phyloP scores from a whole-genome alignment of 92 coral and sea anemone genomes.

The Bergia puertoricense region DNA sequence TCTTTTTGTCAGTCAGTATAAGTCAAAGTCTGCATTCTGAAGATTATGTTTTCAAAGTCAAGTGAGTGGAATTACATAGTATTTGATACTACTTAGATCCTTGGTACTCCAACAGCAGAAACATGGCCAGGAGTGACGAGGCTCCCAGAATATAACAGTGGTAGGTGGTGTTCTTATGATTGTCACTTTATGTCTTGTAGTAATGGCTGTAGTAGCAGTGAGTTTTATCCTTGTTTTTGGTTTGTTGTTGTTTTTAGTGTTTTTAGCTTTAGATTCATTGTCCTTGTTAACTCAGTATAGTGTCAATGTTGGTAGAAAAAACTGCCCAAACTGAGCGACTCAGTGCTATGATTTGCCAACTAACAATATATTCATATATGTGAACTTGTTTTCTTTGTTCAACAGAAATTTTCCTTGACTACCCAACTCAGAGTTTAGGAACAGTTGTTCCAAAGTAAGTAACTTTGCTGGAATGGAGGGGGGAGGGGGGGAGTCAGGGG shows the following conservation, averaged over 20 bases:
- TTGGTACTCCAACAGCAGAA: slow-evolving; percentile 89
- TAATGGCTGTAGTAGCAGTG: not conserved
- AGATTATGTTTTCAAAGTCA: not conserved
- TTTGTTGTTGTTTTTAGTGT: not conserved
- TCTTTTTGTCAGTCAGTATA: too few species aligned
- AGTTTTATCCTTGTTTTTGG: not conserved
- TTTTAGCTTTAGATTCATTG: not conserved
- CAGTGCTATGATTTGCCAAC: too few species aligned
- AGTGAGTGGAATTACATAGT: not conserved
- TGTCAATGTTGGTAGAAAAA: too few species aligned
- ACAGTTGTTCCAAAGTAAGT: slow-evolving; percentile 78
- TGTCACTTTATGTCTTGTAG: too few species aligned
- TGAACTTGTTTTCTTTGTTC: not conserved
- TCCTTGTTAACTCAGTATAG: not conserved
- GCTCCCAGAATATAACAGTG: slow-evolving; percentile 82
- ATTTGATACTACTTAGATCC: slow-evolving; percentile 49
- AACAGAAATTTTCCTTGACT: slow-evolving; percentile 70
- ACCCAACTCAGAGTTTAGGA: slow-evolving; percentile 78
- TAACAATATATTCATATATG: not conserved
- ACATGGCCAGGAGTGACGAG: slow-evolving; percentile 91
- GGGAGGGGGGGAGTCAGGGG: too few species aligned
- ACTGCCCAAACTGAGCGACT: too few species aligned
- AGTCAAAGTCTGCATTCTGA: too few species aligned
- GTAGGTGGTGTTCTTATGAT: slow-evolving; percentile 39
- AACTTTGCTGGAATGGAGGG: too few species aligned